Evolutionary conservation across 2,797 vertebrate species (phyloP), one percentile per base, ranked within the genome.

Genomic region (Chaenodraco wilsoni): DNA sequence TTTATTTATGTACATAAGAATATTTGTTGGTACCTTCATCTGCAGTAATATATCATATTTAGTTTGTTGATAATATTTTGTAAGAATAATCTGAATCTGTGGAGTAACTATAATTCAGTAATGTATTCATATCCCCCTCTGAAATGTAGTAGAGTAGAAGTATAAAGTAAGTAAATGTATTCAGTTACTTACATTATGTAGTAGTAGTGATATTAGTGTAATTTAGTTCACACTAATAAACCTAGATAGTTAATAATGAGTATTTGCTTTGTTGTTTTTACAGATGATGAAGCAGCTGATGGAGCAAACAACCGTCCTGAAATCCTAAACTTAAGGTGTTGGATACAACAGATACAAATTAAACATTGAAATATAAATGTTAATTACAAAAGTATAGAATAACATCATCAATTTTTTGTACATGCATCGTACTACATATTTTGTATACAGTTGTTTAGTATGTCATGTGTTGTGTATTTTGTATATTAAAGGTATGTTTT

Each of bases 201-300:
- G 11, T 13, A 21, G 49, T 21, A 11, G 50, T 6, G 19, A 27
- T 56, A 37, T 37, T 56, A 3, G 4, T 37, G 54, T 40, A 43
- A 13, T 57, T 19, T 13, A 41, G 3, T 5, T 0, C 3, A 3
- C 19, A 37, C 33, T 37, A 7, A 7, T 37, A 37, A 37, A 9
- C 33, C 33, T 37, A 27, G 23, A 56, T 56, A 21, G n/a, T 15
- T 43, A 0, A 9, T 0, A 1, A 33, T 31, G 8, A 49, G 27
- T 63, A 0, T 76, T 15, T 54, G 4, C 17, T 1, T 54, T 33
- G n/a, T 49, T 73, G 58, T 69, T 45, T 21, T 86, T 89, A 58
- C 83, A 89, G 90, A 59, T 88, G 43, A 89, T 80, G 82, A 72
- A 76, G 66, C 63, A 55, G 44, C 14, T 79, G 78, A 43, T 84